These are phyloP conservation scores for Nycticebus coucang DNA, from an alignment of 2,113 vertebrate species.

Conservation along the genomic window DNA sequence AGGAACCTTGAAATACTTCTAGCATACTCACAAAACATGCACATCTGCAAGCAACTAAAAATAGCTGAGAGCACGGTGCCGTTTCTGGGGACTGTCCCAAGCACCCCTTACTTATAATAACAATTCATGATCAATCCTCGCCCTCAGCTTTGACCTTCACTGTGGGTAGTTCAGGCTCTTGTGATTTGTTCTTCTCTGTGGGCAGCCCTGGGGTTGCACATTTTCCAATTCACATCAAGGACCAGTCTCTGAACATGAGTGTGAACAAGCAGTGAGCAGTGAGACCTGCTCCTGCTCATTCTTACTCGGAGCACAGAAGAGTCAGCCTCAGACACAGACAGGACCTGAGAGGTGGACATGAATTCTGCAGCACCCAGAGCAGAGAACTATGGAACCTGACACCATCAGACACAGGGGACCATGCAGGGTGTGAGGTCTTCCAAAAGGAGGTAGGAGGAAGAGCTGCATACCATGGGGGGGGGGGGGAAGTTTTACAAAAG, in stretches of 20 bases:
- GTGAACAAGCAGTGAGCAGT: neutral
- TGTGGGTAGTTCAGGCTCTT: neutral
- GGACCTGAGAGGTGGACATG: fast-evolving
- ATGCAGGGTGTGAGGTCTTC: fast-evolving
- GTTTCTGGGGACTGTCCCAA: neutral
- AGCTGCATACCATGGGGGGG: neutral
- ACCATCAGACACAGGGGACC: fast-evolving
- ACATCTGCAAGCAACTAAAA: neutral
- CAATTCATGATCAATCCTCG: neutral
- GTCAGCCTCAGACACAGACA: neutral
- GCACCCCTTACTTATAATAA: neutral
- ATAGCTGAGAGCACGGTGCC: fast-evolving
- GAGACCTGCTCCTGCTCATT: neutral
- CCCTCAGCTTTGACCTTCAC: neutral
- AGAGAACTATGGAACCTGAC: neutral
- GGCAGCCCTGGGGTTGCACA: neutral
- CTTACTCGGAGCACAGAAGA: neutral
- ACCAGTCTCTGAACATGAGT: neutral
- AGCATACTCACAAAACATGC: neutral
- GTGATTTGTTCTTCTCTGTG: neutral
- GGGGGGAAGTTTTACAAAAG: neutral
- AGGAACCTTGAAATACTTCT: neutral
- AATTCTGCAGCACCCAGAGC: neutral
- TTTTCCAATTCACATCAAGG: neutral
- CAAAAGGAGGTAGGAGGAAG: neutral